phyloP scores from a whole-genome alignment of 1,140 invertebrate species.

The Drosophila novamexicana region DNA sequence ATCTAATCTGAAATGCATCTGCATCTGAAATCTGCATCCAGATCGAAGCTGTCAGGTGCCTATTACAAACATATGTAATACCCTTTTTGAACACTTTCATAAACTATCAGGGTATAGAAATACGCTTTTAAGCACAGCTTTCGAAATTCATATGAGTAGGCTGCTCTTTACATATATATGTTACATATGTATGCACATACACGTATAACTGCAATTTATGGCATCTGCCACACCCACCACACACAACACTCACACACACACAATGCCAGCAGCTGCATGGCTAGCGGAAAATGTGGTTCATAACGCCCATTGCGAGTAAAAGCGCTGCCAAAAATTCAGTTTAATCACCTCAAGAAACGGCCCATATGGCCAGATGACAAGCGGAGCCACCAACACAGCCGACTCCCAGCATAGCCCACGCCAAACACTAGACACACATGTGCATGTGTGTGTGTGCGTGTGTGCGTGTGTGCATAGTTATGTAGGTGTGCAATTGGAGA shows the following conservation, averaged over 20 bases:
- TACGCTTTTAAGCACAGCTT: constrained; percentile 8
- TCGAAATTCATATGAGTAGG: constrained; percentile 15
- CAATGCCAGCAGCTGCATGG: constrained; percentile 7
- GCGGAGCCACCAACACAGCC: constrained; percentile 44
- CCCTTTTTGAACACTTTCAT: no score
- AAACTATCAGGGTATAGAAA: background rate
- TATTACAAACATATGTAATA: no score
- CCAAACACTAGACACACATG: constrained; percentile 50
- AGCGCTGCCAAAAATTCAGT: constrained; percentile 69
- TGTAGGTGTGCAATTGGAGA: constrained; percentile 29
- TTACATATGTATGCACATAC: background rate
- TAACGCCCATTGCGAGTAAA: constrained; percentile 36
- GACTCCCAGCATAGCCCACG: constrained; percentile 52
- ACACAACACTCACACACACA: constrained; percentile 19
- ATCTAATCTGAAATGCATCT: no score
- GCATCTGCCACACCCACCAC: constrained; percentile 44
- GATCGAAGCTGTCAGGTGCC: no score
- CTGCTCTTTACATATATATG: background rate
- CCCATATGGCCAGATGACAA: constrained; percentile 56
- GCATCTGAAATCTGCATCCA: no score
- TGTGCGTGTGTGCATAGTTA: constrained; percentile 26
- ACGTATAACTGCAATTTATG: constrained; percentile 43
- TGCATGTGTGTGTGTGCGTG: background rate
- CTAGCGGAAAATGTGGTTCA: constrained; percentile 42
- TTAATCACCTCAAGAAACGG: constrained; percentile 70